These are phyloP conservation scores for Cygnus atratus DNA, from an alignment of 2,113 vertebrate species.

Conservation along the genomic window DNA sequence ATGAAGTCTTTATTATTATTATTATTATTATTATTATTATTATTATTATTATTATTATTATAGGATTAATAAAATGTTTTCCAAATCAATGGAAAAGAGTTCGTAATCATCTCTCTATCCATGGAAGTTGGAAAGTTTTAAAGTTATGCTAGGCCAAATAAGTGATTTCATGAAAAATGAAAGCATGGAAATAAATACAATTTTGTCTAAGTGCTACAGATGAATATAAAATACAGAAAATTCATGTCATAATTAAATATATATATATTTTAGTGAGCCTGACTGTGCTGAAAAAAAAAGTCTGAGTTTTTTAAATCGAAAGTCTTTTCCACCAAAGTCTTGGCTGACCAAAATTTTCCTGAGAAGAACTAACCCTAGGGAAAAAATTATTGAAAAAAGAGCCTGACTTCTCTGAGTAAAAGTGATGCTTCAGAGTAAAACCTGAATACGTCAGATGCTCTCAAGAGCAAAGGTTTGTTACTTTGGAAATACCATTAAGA, in stretches of 20 bases:
- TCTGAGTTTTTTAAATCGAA: background rate
- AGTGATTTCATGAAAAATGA: conserved; percentile 46
- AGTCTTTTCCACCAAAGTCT: background rate
- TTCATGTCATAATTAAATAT: background rate
- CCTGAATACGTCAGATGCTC: background rate
- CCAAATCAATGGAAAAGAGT: conserved; percentile 16
- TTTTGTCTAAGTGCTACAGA: background rate
- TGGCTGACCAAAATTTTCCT: conserved; percentile 9
- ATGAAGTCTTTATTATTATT: background rate
- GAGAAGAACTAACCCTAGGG: background rate
- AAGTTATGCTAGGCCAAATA: conserved; percentile 27
- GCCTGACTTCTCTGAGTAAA: background rate
- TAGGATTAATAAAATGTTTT: background rate
- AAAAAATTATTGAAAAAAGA: background rate
- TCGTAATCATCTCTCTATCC: conserved; percentile 1
- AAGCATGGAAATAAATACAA: conserved; percentile 13
- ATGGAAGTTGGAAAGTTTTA: conserved; percentile 16
- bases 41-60: too few species aligned
- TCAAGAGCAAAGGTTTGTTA: background rate
- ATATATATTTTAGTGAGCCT: background rate
- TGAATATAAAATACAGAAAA: conserved; percentile 10
- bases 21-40: too few species aligned
- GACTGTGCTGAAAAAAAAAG: background rate
- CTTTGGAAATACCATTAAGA: background rate
- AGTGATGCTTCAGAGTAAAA: background rate